Evolutionary conservation across 1,140 invertebrate genomes (phyloP).

Genomic region (Phthorimaea operculella): DNA sequence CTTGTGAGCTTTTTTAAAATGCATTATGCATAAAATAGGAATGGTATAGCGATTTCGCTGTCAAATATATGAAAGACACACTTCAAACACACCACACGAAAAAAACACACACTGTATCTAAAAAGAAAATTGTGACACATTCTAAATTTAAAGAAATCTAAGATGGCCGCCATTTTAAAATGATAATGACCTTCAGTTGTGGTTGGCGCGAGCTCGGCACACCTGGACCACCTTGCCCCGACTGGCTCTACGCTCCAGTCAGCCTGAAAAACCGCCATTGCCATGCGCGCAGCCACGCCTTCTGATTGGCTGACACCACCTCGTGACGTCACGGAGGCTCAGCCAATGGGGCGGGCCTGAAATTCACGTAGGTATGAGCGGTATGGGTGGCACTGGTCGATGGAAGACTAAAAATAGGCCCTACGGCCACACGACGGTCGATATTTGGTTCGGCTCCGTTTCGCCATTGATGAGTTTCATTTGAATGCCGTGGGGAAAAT

Average conservation of each 20-base stretch:
- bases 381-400: conserved; percentile 50
- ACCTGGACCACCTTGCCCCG: conserved; percentile 57
- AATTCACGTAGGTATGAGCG: conserved; percentile 60
- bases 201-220: conserved; percentile 49
- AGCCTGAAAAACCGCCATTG: conserved; percentile 27
- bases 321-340: conserved; percentile 44
- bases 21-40: no score
- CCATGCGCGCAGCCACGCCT: conserved; percentile 41
- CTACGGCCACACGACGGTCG: conserved; percentile 35
- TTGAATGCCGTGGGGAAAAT: no score
- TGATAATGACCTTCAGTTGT: conserved; percentile 47
- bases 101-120: background rate
- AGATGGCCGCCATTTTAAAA: conserved; percentile 27
- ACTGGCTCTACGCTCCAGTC: conserved; percentile 34
- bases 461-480: no score
- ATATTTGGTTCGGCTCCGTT: conserved; percentile 16
- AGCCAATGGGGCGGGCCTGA: conserved; percentile 48
- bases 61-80: no score
- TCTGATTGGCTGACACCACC: conserved; percentile 27
- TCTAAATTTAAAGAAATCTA: conserved; percentile 22
- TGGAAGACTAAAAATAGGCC: conserved; percentile 53
- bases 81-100: conserved; percentile 8
- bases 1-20: background rate
- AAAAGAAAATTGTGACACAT: background rate
- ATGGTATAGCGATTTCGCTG: no score